A percentile compares a stretch with the other conserved stretches of the same genome.
Conservation (phyloP, 2,888 invertebrate genomes). For the Caenorhabditis sp. region DNA sequence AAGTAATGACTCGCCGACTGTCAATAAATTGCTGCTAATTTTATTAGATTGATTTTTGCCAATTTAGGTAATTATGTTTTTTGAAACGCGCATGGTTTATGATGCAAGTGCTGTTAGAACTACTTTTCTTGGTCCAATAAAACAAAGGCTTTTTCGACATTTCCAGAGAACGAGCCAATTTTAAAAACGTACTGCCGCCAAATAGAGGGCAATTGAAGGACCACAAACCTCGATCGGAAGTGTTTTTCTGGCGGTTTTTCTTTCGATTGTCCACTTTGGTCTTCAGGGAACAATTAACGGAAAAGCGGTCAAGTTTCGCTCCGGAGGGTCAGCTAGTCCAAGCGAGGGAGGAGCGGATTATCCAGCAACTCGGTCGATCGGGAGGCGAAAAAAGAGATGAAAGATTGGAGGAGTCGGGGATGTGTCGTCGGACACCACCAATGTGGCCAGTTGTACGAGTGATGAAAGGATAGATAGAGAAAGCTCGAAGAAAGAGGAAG, state of each 20-base stretch:
- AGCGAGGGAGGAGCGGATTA: slow-evolving; percentile 16
- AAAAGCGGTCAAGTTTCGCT: slow-evolving; percentile 20
- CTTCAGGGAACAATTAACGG: slow-evolving; percentile 29
- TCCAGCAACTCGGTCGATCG: slow-evolving; percentile 9
- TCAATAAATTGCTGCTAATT: not conserved
- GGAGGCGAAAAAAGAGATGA: slow-evolving; percentile 39
- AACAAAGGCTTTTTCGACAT: too few species aligned
- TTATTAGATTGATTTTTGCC: not conserved
- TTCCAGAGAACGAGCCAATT: not conserved
- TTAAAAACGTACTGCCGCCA: slow-evolving; percentile 26
- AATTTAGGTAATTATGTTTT: too few species aligned
- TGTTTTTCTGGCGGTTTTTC: slow-evolving; percentile 29
- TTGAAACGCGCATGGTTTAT: too few species aligned
- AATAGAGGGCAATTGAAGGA: slow-evolving; percentile 16
- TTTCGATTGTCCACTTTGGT: slow-evolving; percentile 27
- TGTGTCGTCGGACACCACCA: slow-evolving; percentile 40
- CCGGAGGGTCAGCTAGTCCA: slow-evolving; percentile 5
- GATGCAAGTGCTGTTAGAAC: too few species aligned
- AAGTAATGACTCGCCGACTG: slow-evolving; percentile 29
- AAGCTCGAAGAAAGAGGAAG: slow-evolving; percentile 40
- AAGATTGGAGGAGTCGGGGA: slow-evolving; percentile 32
- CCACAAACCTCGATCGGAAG: slow-evolving; percentile 38
- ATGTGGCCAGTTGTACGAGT: slow-evolving; percentile 53
- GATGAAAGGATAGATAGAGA: slow-evolving; percentile 61
- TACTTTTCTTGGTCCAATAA: too few species aligned